Evolutionary conservation across 2,888 invertebrate genomes (phyloP), one percentile per base, ranked within the genome.

Genomic region (Pollenia amentaria): DNA sequence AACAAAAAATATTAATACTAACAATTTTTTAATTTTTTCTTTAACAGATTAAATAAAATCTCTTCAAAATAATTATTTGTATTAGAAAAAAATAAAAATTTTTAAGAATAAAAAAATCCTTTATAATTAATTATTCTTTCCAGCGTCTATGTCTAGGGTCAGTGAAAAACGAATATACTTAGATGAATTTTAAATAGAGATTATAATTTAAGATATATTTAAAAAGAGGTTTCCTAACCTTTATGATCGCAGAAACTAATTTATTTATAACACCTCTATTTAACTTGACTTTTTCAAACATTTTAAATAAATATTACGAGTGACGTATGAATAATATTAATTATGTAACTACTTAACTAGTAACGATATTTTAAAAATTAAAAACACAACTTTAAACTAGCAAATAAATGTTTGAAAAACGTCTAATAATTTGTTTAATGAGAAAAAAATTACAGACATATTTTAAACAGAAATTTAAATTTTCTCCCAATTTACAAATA

Each of bases 61-160:
- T 16, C 42, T 62, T 12, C n/a, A 10, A 69, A 62, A 46, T n/a
- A 82, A 82, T 73, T 67, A 73, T 73, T 73, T 81, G n/a, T 38
- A 14, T 46, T 18, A 55, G 12, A 44, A 65, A 55, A 42, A 48
- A 18, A 0, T 40, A 10, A 46, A 38, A 48, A 14, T 29, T 29
- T 6, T 29, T 29, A 38, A 21, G n/a, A 55, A 9, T 42, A 44
- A 40, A 55, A 53, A 18, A 16, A 55, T 48, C 9, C 11, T 48
- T 18, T 53, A 76, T 42, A 72, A 11, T 67, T 78, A 57, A 72
- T 70, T 16, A 65, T 14, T 51, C 14, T 44, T 38, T 18, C 12
- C 21, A 12, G 29, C 53, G 64, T 44, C 40, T 21, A 4, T 12
- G 29, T 29, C 3, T 10, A 55, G 8, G 16, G 3, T 65, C 14